Evolutionary conservation across 1,140 invertebrate species (phyloP).

Genomic region (Apis mellifera): DNA sequence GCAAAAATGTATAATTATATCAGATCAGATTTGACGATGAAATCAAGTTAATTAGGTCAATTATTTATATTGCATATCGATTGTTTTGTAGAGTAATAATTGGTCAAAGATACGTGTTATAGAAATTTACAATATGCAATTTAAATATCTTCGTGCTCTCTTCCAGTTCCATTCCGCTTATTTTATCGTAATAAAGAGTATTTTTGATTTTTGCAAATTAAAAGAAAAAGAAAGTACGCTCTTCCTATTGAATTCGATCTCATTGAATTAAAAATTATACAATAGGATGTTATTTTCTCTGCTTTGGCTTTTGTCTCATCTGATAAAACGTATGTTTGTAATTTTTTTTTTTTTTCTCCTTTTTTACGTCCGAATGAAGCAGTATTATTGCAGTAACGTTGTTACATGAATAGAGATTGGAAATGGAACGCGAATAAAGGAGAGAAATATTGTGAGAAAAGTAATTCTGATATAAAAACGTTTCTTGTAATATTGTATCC

Average conservation of each 20-base stretch:
- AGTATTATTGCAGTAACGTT: background rate
- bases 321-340: background rate
- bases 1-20: no score
- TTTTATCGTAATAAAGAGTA: no score
- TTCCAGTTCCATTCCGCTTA: no score
- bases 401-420: background rate
- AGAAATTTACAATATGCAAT: no score
- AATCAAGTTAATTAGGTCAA: no score
- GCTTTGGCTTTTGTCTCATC: background rate
- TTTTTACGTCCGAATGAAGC: background rate
- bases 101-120: no score
- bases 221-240: background rate
- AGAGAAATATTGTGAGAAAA: background rate
- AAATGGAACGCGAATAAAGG: background rate
- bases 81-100: no score
- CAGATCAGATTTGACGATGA: no score
- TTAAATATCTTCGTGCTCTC: no score
- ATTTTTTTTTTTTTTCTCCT: background rate
- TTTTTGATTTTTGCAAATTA: no score
- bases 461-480: background rate
- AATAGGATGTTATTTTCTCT: background rate
- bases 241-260: background rate
- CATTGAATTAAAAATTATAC: slow-evolving; percentile 1
- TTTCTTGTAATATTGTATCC: background rate
- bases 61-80: no score